Percentiles rank a stretch among this genome's conserved stretches.
Conservation (phyloP, 2,888 invertebrate genomes). For the Brachyptera risi region DNA sequence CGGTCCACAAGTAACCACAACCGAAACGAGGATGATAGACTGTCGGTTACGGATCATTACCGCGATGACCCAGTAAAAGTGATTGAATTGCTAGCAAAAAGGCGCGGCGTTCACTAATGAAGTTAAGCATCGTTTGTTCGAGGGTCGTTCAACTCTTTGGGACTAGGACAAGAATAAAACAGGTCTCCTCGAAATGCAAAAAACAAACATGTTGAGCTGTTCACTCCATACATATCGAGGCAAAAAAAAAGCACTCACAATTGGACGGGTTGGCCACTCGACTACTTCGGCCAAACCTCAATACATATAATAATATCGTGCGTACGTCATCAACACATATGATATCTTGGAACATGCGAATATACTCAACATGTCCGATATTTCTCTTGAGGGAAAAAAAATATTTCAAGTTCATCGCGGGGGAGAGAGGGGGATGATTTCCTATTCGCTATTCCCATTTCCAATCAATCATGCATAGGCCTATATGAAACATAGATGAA, state of each 20-base stretch:
- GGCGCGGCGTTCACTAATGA: neutral
- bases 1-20: neutral
- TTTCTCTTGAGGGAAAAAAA: no score
- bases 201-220: no score
- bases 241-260: neutral
- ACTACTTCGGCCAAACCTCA: neutral
- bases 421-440: no score
- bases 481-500: no score
- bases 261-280: neutral
- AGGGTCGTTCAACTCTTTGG: neutral
- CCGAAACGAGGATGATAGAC: neutral
- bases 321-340: no score
- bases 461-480: no score
- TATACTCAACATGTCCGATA: no score
- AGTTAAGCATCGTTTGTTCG: neutral
- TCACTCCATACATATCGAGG: neutral
- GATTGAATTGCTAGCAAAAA: neutral
- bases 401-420: no score
- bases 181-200: neutral
- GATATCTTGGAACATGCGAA: no score
- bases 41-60: neutral
- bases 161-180: slow-evolving; percentile 3
- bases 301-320: no score
- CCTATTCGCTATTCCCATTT: no score
- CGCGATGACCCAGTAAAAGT: neutral